Evolutionary conservation across 1,140 invertebrate genomes (phyloP).

Genomic region (Akabosia matsudoensis): DNA sequence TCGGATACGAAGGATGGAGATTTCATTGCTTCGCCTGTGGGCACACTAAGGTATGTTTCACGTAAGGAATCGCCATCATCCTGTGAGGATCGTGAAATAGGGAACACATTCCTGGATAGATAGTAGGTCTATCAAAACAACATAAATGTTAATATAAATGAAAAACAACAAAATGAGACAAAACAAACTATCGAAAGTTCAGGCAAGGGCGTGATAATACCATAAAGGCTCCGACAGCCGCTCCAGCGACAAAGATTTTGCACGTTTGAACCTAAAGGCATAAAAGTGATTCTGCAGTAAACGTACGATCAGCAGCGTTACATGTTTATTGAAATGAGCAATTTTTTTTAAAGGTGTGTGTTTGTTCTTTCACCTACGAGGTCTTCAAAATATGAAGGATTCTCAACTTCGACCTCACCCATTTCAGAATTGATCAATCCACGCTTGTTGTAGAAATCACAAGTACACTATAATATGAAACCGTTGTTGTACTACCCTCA

Average conservation of each 20-base stretch:
- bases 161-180: too few species aligned
- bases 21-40: background rate
- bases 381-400: background rate
- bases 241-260: background rate
- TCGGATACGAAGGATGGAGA: background rate
- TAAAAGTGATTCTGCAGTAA: too few species aligned
- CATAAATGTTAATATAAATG: background rate
- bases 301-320: too few species aligned
- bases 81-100: background rate
- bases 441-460: background rate
- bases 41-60: conserved; percentile 4
- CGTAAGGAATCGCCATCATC: background rate
- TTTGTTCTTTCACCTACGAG: background rate
- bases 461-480: too few species aligned
- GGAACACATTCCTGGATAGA: background rate
- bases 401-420: background rate
- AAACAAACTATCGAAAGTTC: too few species aligned
- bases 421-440: background rate
- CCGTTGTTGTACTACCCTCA: too few species aligned
- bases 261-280: conserved; percentile 17
- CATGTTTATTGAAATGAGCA: background rate
- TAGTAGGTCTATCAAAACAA: conserved; percentile 8
- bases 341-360: background rate
- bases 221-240: background rate
- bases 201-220: background rate